Evolutionary conservation across 2,113 vertebrate genomes (phyloP).

Genomic region (Mastomys natalensis): DNA sequence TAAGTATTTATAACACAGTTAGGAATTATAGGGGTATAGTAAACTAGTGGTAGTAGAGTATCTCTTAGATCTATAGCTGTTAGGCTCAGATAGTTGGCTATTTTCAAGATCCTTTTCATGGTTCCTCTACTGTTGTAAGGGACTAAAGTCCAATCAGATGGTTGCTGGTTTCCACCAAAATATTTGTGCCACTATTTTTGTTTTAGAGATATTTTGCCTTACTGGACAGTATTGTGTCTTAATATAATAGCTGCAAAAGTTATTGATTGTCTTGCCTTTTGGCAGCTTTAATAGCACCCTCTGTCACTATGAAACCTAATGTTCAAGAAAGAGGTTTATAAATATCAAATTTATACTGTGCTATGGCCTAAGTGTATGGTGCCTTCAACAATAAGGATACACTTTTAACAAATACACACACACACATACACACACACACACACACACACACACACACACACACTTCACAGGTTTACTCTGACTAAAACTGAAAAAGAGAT

Average conservation of each 20-base stretch:
- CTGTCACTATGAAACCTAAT: neutral
- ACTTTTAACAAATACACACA: no score
- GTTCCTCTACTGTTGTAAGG: neutral
- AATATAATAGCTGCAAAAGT: neutral
- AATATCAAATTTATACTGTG: neutral
- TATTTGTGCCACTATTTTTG: neutral
- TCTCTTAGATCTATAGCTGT: neutral
- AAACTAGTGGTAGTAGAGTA: neutral
- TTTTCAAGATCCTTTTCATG: neutral
- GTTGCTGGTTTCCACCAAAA: neutral
- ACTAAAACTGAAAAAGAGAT: neutral
- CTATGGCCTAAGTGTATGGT: fast-evolving
- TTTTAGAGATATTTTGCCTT: neutral
- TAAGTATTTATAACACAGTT: neutral
- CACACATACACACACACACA: no score
- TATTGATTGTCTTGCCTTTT: neutral
- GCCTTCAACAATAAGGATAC: neutral
- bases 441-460: no score
- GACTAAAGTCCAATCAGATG: neutral
- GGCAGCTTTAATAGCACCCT: neutral
- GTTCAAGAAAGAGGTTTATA: neutral
- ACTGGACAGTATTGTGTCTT: neutral
- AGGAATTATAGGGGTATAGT: neutral
- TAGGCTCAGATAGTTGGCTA: neutral
- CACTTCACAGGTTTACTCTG: neutral